Evolutionary conservation across 1,140 invertebrate genomes (phyloP), one percentile per base, ranked within the genome.

Genomic region (Parasteatoda tepidariorum): DNA sequence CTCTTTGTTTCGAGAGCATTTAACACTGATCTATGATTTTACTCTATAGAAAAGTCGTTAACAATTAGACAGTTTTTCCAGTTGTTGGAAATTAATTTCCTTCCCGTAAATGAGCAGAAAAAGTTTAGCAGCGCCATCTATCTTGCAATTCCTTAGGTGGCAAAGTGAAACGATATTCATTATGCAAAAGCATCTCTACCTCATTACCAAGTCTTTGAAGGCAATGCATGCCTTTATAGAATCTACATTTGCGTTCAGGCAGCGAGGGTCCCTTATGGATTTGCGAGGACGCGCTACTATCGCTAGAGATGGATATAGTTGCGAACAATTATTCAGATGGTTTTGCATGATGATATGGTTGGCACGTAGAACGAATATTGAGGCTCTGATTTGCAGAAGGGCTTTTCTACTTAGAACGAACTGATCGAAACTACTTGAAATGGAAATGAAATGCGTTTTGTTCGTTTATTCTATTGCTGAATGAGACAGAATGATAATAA

Each of bases 161-260:
- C 26, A 62, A 48, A 78, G 71, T 28, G 71, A 66, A 66, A n/a
- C 74, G 28, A 33, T 41, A 64, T 66, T 78, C 74, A 78, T 78
- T 78, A 78, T 78, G 74, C 74, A 78, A 66, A 48, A 41, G 62
- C 74, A 64, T 64, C 59, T 78, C 74, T 54, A 54, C 74, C 57
- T 78, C 74, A 66, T 78, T 78, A 78, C 38, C 24, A n/a, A 64
- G n/a, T 64, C 74, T 78, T 78, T 78, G 71, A 75, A 75, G 71
- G 71, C 57, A 24, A 75, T 62, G 74, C 74, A 64, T 78, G 61
- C 74, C 64, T 78, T 78, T 78, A 78, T 66, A 66, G 61, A 54
- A 66, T 78, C 74, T 66, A 33, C 74, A 54, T 64, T 78, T 24
- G 71, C n/a, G 71, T 30, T 5, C 41, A 31, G 59, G 55, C 22